Evolutionary conservation across 1,140 invertebrate species (phyloP), one percentile per base, ranked within the genome.

Genomic region (Drosophila biarmipes): DNA sequence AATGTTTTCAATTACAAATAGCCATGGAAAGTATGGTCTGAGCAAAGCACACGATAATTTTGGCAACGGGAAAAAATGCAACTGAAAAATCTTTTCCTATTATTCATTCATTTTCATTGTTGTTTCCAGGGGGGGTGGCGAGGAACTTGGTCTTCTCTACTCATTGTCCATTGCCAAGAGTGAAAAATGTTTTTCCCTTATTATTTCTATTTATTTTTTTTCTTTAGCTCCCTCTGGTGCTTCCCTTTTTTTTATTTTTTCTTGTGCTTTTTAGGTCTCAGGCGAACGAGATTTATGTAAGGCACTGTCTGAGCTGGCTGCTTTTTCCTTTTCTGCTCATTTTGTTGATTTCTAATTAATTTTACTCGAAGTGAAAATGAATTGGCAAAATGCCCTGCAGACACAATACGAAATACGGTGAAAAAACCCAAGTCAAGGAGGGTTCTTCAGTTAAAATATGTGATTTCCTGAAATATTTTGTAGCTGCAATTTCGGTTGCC

Each of bases 341-440:
- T 82, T 82, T 82, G 79, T 82, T 82, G 79, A 82, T 82, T 82
- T 78, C 79, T 82, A 82, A 82, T 82, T 82, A 82, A 82, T 82
- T 82, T 78, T 78, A 69, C 73, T 74, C 63, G 79, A 82, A 82
- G 68, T 77, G 79, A 82, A 82, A 82, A 82, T 82, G 79, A 82
- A 82, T 82, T 82, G 79, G 79, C 79, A 82, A 82, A 82, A 78
- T 82, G 79, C 79, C 79, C 73, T 34, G 51, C 51, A 69, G 64
- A 69, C 57, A 73, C 51, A 66, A 66, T 34, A 62, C n/a, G 21
- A 49, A 19, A 17, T n/a, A 19, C 29, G 8, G 14, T 8, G 56
- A 63, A 38, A 49, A 52, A n/a, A 35, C 31, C 31, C 24, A 48
- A 48, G 24, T 61, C 11, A 6, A 27, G 10, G 43, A 40, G 21